Evolutionary conservation across 2,888 invertebrate species (phyloP), one percentile per base, ranked within the genome.

Genomic region (Drepana falcataria): DNA sequence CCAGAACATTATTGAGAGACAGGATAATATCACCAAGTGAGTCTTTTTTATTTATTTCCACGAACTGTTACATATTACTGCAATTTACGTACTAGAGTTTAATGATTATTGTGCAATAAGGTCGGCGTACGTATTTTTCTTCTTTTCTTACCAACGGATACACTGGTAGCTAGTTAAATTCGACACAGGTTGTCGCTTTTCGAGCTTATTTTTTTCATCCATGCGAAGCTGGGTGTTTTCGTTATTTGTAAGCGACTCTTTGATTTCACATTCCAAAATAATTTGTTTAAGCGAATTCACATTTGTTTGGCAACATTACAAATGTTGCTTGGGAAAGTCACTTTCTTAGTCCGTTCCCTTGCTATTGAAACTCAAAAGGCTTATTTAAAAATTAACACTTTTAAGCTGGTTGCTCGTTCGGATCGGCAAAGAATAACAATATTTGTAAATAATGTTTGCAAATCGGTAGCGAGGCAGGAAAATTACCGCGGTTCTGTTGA

Each of bases 21-120:
- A 95, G 75, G 95, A 95, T 69, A 93, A 93, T 80, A 94, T 95
- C 55, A 94, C 94, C 66, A 95, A 93, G 95, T 95, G 80, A 83
- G 91, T 81, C 33, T 48, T n/a, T 21, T 48, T 33, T 33, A 40
- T 48, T 33, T 33, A 40, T 40, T 40, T 6, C 3, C 6, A 6
- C 4, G 7, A 40, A 4, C 40, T 40, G 40, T 40, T 2, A 40
- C 2, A 21, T 21, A 21, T 21, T 21, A 21, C 21, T 21, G 21
- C 21, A 21, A 21, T 21, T 21, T 21, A 21, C 21, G 21, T 21
- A 21, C 21, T 21, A 21, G 21, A 1, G 1, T 21, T 21, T 21
- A 21, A 21, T 21, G 21, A 21, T 21, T 21, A 21, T 21, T 21
- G 21, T 21, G 21, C 21, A 21, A 21, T 21, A 21, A 21, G 1